Evolutionary conservation across 2,113 vertebrate genomes (phyloP).

Genomic region (Thalassarche chlororhynchos): DNA sequence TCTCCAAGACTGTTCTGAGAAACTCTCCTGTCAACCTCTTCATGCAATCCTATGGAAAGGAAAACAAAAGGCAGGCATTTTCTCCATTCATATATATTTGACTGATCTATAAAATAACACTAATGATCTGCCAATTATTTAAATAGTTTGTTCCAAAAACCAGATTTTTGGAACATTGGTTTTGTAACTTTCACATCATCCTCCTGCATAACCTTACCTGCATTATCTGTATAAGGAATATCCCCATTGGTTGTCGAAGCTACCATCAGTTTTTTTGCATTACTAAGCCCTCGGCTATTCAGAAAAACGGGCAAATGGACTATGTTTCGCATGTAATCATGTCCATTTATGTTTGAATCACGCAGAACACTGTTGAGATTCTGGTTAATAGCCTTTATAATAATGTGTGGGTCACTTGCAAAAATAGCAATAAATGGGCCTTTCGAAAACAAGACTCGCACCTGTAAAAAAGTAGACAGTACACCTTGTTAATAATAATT

Average conservation of each 20-base stretch:
- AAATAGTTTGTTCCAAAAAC: background rate
- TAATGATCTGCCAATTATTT: background rate
- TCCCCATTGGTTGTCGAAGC: constrained; percentile 86
- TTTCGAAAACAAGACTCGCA: constrained; percentile 95
- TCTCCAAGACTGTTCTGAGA: constrained; percentile 90
- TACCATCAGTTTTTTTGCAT: constrained; percentile 85
- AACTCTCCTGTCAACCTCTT: constrained; percentile 89
- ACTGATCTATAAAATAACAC: background rate
- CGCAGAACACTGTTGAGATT: constrained; percentile 97
- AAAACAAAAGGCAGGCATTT: background rate
- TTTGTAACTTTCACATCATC: background rate
- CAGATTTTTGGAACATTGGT: background rate
- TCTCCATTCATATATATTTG: background rate
- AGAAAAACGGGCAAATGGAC: constrained; percentile 97
- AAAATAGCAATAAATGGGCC: constrained; percentile 98
- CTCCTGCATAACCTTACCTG: constrained; percentile 49
- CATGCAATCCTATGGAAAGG: constrained; percentile 81
- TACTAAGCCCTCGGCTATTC: constrained; percentile 93
- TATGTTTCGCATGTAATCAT: constrained; percentile 98
- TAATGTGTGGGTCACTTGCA: constrained; percentile 97
- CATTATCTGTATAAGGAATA: constrained; percentile 75
- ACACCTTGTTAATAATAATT: background rate
- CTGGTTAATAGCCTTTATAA: constrained; percentile 99
- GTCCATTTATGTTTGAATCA: constrained; percentile 98
- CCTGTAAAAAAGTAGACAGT: constrained; percentile 69